Percentiles rank a stretch among this genome's conserved stretches.
Conservation (phyloP, 23 tunicate genomes). For the Trididemnum nubilum region DNA sequence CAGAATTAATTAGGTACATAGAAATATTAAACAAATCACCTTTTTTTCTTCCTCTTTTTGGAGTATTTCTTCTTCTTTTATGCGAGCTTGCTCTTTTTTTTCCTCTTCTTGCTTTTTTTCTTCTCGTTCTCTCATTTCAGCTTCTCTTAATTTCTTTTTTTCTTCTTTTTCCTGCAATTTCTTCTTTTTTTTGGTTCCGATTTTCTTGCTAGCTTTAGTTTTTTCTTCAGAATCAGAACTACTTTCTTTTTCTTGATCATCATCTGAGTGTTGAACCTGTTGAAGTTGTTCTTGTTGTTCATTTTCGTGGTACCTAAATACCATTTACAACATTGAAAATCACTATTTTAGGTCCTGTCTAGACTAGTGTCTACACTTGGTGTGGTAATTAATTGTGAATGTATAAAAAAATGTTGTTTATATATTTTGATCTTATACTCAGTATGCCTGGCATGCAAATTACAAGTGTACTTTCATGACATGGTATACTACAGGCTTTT, state of each 20-base stretch:
- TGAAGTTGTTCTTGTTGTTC: conserved; percentile 1
- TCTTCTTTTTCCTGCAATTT: conserved; percentile 85
- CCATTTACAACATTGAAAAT: background rate
- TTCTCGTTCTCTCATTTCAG: conserved; percentile 54
- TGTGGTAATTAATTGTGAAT: no score
- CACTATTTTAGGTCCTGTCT: background rate
- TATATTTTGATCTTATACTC: no score
- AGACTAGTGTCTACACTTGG: no score
- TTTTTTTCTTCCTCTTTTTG: conserved; percentile 58
- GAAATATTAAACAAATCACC: no score
- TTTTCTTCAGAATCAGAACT: conserved; percentile 29
- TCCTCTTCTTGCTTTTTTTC: conserved; percentile 58
- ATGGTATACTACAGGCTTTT: no score
- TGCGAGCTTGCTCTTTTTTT: conserved; percentile 52
- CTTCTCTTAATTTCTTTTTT: conserved; percentile 48
- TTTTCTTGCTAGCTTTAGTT: conserved; percentile 36
- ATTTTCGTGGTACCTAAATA: background rate
- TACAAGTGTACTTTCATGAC: no score
- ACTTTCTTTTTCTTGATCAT: conserved; percentile 16
- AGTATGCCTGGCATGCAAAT: no score
- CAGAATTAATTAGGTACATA: no score
- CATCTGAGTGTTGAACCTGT: background rate
- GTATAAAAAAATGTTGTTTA: no score
- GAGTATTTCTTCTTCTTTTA: conserved; percentile 46
- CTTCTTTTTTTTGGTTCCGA: conserved; percentile 80